Percentiles rank a stretch among this genome's conserved stretches.
Evolutionary conservation across 2,888 invertebrate species (phyloP).

Genomic region (Buathra laborator): DNA sequence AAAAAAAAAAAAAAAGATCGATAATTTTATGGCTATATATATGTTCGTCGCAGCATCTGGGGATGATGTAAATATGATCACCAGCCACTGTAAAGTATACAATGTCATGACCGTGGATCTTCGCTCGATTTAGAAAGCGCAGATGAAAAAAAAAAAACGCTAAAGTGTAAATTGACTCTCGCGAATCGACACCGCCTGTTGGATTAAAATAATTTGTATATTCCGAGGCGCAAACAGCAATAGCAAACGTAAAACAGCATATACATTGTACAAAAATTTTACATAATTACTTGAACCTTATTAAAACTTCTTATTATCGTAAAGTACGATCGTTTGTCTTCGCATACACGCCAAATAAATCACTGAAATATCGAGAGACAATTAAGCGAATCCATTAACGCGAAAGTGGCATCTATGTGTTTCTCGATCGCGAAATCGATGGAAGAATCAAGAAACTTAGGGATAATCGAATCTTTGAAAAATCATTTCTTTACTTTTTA

Average conservation of each 20-base stretch:
- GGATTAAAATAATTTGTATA: slow-evolving; percentile 23
- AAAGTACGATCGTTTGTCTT: slow-evolving; percentile 28
- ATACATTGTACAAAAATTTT: slow-evolving; percentile 27
- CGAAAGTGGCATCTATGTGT: not conserved
- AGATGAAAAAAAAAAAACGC: not conserved
- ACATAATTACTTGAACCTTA: slow-evolving; percentile 18
- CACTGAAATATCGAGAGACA: slow-evolving; percentile 23
- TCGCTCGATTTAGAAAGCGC: slow-evolving; percentile 11
- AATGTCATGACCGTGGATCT: slow-evolving; percentile 7
- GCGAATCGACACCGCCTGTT: not conserved
- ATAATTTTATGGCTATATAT: not conserved
- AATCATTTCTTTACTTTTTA: no score
- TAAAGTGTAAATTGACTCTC: not conserved
- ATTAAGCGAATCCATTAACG: not conserved
- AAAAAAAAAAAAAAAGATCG: not conserved
- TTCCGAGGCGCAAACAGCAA: slow-evolving; percentile 35
- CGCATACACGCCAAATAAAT: slow-evolving; percentile 21
- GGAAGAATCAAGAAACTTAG: not conserved
- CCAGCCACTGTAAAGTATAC: slow-evolving; percentile 19
- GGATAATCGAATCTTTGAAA: not conserved
- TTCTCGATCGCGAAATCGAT: no score
- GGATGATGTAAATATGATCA: slow-evolving; percentile 27
- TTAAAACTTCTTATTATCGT: slow-evolving; percentile 17
- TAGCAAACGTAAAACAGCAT: slow-evolving; percentile 3
- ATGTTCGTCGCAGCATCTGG: slow-evolving; percentile 15